A percentile compares a stretch with the other conserved stretches of the same genome.
Conservation (phyloP, 30 jellyfish, hydroid and myxozoan species). For the Chrysaora quinquecirrha region DNA sequence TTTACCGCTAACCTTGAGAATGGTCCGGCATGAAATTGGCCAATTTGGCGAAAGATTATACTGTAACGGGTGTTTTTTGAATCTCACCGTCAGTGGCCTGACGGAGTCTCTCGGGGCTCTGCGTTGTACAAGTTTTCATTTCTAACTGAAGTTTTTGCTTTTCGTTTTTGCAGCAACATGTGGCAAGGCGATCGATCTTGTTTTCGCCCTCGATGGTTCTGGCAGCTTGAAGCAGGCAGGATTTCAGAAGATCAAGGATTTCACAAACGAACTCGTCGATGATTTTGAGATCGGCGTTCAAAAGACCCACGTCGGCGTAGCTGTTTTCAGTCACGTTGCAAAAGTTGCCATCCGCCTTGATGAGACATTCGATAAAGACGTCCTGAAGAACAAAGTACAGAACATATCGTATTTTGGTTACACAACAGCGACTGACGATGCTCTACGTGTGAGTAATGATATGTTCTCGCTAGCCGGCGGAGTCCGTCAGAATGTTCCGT, state of each 20-base stretch:
- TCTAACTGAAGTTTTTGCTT: no score
- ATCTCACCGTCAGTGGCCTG: no score
- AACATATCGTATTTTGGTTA: conserved; percentile 76
- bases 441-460: conserved; percentile 75
- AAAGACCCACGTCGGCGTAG: conserved; percentile 88
- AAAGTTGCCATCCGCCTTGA: conserved; percentile 80
- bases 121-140: no score
- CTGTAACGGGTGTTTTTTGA: no score
- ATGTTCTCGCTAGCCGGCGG: conserved; percentile 93
- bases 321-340: conserved; percentile 79
- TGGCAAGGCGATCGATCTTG: conserved; percentile 73
- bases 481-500: conserved; percentile 88
- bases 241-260: conserved; percentile 76
- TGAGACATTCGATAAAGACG: conserved; percentile 85
- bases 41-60: no score
- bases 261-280: conserved; percentile 75
- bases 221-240: conserved; percentile 80
- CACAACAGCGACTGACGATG: conserved; percentile 93
- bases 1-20: no score
- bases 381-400: conserved; percentile 56
- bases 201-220: conserved; percentile 88
- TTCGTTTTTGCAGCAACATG: conserved; percentile 36
- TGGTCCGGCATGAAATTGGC: no score
- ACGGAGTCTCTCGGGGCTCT: no score
- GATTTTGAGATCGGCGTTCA: conserved; percentile 66